Conservation (phyloP, 2,797 vertebrate genomes). For the Eulemur mongoz region DNA sequence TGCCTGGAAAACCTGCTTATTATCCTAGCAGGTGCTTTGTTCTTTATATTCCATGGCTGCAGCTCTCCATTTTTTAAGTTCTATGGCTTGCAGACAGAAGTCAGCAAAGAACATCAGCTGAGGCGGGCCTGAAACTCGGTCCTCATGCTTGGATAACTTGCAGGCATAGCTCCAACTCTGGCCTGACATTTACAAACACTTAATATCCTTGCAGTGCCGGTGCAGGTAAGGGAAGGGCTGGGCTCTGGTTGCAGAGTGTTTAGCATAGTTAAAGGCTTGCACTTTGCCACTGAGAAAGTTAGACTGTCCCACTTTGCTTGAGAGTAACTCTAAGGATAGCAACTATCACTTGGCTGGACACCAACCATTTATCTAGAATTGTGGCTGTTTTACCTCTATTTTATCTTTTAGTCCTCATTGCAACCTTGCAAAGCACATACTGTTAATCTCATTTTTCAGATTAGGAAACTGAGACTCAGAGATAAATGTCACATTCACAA, state of each 20-base stretch:
- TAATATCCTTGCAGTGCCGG: background rate
- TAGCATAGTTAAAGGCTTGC: background rate
- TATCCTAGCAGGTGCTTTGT: background rate
- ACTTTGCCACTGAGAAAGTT: background rate
- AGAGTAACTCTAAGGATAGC: background rate
- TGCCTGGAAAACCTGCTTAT: background rate
- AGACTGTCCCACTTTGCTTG: background rate
- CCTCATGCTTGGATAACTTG: background rate
- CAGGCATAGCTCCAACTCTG: background rate
- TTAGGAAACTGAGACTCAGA: background rate
- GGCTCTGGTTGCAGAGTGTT: background rate
- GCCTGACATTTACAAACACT: conserved; percentile 8
- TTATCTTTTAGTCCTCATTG: background rate
- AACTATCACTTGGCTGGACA: background rate
- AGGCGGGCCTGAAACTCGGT: background rate
- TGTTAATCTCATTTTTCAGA: background rate
- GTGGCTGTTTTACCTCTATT: background rate
- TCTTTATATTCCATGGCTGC: background rate
- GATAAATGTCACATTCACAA: background rate
- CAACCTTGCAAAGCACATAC: background rate
- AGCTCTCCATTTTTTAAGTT: background rate
- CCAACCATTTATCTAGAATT: background rate
- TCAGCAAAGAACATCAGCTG: background rate
- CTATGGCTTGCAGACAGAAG: background rate
- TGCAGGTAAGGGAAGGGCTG: background rate